Conservation (phyloP, 2,113 vertebrate genomes). For the Cavia aperea region DNA sequence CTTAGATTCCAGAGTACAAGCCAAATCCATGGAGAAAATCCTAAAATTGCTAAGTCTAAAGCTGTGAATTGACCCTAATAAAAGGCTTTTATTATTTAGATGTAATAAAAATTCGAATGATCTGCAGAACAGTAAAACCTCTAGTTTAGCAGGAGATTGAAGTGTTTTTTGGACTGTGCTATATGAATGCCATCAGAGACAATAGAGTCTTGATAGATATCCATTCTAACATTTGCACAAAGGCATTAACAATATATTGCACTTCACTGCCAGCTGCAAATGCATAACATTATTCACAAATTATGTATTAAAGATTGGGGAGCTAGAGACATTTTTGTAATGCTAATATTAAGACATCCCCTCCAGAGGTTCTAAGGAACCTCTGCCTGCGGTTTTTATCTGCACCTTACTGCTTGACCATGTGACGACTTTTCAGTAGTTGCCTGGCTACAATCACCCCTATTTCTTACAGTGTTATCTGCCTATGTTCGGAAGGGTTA, state of each 20-base stretch:
- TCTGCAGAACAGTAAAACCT: slow-evolving; percentile 73
- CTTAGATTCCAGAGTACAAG: slow-evolving; percentile 64
- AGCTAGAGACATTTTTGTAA: slow-evolving; percentile 70
- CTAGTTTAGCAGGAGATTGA: slow-evolving; percentile 71
- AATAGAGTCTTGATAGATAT: slow-evolving; percentile 72
- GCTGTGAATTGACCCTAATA: slow-evolving; percentile 76
- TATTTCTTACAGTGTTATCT: slow-evolving; percentile 46
- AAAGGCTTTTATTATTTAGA: slow-evolving; percentile 77
- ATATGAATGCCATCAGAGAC: slow-evolving; percentile 71
- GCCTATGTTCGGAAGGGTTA: slow-evolving; percentile 13
- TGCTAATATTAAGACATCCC: slow-evolving; percentile 67
- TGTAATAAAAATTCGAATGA: slow-evolving; percentile 76
- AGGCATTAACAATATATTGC: slow-evolving; percentile 75
- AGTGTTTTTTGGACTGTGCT: slow-evolving; percentile 72
- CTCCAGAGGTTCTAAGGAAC: slow-evolving; percentile 59
- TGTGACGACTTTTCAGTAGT: slow-evolving; percentile 53
- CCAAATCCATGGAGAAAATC: slow-evolving; percentile 71
- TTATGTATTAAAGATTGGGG: slow-evolving; percentile 76
- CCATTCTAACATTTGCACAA: slow-evolving; percentile 70
- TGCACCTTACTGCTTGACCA: slow-evolving; percentile 58
- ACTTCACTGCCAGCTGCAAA: slow-evolving; percentile 72
- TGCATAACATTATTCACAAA: slow-evolving; percentile 75
- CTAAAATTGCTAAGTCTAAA: slow-evolving; percentile 72
- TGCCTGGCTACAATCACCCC: slow-evolving; percentile 57
- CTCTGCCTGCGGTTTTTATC: slow-evolving; percentile 63